phyloP scores from a whole-genome alignment of 2,113 vertebrate genomes.

The Rhizomys pruinosus region DNA sequence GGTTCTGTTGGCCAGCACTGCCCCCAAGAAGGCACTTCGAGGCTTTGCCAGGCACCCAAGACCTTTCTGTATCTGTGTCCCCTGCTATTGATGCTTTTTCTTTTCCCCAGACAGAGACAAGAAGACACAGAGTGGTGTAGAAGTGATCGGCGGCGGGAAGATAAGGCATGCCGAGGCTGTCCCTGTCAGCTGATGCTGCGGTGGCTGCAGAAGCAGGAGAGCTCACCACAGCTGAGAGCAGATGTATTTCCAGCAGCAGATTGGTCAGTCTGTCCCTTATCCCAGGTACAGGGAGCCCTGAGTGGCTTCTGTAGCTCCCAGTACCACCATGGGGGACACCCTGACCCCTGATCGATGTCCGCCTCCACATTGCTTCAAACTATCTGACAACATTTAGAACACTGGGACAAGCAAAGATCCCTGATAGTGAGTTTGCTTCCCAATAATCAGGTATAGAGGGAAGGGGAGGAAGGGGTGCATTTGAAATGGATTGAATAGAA shows the following conservation, averaged over 20 bases:
- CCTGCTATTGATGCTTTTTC: background rate
- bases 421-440: background rate
- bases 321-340: too few relatives aligned
- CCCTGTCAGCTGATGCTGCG: too few relatives aligned
- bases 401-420: background rate
- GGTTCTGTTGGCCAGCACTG: background rate
- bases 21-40: background rate
- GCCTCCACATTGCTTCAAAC: background rate
- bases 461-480: too few relatives aligned
- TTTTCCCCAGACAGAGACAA: background rate
- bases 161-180: background rate
- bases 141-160: background rate
- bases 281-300: background rate
- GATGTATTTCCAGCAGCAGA: background rate
- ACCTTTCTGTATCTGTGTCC: background rate
- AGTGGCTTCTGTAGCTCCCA: background rate
- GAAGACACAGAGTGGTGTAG: background rate
- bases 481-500: background rate
- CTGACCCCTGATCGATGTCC: fast-evolving
- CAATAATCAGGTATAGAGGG: background rate
- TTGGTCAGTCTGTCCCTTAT: background rate
- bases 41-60: background rate
- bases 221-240: background rate
- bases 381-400: background rate
- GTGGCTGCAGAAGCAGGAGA: too few relatives aligned